These are phyloP conservation scores for Drosophila insularis DNA, from an alignment of 1,140 invertebrate genomes.

Conservation along the genomic window DNA sequence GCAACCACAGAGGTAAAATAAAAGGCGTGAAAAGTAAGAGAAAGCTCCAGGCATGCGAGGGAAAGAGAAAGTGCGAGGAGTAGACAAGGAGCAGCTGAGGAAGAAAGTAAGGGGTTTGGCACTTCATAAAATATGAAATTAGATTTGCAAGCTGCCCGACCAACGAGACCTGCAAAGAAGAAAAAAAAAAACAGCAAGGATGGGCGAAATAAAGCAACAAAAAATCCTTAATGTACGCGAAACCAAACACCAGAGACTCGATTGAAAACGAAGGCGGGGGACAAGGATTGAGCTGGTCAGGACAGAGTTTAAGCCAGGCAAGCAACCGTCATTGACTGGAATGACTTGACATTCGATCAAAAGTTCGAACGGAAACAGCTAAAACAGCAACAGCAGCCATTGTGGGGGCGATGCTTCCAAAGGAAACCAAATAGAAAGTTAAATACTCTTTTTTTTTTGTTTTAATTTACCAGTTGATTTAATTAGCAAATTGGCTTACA, in stretches of 20 bases:
- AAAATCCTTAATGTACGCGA: slow-evolving; percentile 46
- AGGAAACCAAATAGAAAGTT: background rate
- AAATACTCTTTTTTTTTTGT: background rate
- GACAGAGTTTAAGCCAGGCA: slow-evolving; percentile 46
- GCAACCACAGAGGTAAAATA: slow-evolving; percentile 61
- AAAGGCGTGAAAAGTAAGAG: slow-evolving; percentile 42
- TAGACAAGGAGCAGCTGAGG: slow-evolving; percentile 19
- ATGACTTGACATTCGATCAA: slow-evolving; percentile 78
- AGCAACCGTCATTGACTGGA: slow-evolving; percentile 65
- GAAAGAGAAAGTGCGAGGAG: background rate
- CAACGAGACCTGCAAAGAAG: slow-evolving; percentile 31
- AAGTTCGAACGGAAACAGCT: slow-evolving; percentile 65
- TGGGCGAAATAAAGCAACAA: slow-evolving; percentile 13
- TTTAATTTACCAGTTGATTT: background rate
- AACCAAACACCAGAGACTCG: background rate
- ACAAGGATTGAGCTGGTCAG: slow-evolving; percentile 50
- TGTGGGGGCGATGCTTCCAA: background rate
- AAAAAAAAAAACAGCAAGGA: slow-evolving; percentile 45
- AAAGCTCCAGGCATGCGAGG: background rate
- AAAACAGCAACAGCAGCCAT: slow-evolving; percentile 33
- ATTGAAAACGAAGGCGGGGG: slow-evolving; percentile 5
- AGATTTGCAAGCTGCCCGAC: slow-evolving; percentile 67
- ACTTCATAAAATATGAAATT: slow-evolving; percentile 81
- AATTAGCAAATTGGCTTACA: background rate
- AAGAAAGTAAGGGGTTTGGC: slow-evolving; percentile 25